Base-by-base conservation (phyloP, 2,888 invertebrate species). In the Ferrisia virgata region DNA sequence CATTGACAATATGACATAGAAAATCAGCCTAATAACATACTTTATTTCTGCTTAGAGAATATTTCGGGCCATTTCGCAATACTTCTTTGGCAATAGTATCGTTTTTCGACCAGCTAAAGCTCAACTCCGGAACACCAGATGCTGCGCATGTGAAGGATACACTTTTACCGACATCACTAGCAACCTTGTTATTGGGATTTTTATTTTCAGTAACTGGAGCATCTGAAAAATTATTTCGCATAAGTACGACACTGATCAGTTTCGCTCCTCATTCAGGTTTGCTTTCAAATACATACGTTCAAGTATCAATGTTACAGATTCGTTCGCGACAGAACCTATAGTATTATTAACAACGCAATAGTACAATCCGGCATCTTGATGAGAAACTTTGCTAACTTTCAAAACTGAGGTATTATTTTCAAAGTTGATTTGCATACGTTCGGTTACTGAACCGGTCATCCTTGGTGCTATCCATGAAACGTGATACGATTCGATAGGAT, bases 331-430 rank as follows among this genome's bases (percentile, higher is more conserved):
- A 6, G 82, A 22, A 6, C 96, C 96, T 80, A 98, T 94, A n/a
- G 95, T 95, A 88, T 98, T 98, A 89, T 95, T 93, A 25, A 95
- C 96, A 43, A 93, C 91, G 88, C 98, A 98, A 79, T 92, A 92
- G 89, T 94, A 98, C 86, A 92, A 92, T 87, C 98, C 98, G 0
- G 96, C 94, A 88, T 98, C 98, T 79, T 94, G 93, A 86, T 95
- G 92, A 69, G 92, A 93, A 0, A 96, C 93, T 86, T 93, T 91
- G 83, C 92, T 92, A 86, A 98, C 93, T 83, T 93, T 91, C 82
- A 98, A 90, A 88, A 92, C 94, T 81, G 96, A 94, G 72, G 95
- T 95, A 86, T 93, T 94, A 85, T 91, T 91, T 83, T 92, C 91
- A 86, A 94, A 95, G 87, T 93, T 93, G 2, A 92, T 91, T 0